Conservation (phyloP, 2,888 invertebrate genomes). For the Mellilla xanthometata region DNA sequence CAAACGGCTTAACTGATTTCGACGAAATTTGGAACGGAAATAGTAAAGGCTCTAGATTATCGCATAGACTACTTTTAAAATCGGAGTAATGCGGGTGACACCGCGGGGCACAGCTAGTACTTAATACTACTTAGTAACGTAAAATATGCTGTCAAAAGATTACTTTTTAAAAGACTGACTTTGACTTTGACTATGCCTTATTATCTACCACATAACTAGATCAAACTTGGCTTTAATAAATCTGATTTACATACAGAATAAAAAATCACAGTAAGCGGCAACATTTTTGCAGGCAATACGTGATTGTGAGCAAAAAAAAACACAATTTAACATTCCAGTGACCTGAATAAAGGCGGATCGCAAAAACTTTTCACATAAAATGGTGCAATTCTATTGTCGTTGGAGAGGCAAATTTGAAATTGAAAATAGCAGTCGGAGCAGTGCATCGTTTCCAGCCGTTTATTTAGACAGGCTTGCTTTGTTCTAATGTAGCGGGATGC, state of each 20-base stretch:
- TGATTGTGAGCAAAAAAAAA: constrained; percentile 32
- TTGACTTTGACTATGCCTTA: too few relatives aligned
- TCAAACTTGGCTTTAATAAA: constrained; percentile 4
- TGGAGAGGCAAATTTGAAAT: constrained; percentile 70
- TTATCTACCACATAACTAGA: background rate
- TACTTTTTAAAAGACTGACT: too few relatives aligned
- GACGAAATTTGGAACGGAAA: too few relatives aligned
- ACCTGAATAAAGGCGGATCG: constrained; percentile 49
- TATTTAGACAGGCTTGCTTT: constrained; percentile 58
- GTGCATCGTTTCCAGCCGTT: constrained; percentile 47
- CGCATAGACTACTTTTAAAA: too few relatives aligned
- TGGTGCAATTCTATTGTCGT: constrained; percentile 63
- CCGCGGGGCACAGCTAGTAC: too few relatives aligned
- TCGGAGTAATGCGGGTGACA: too few relatives aligned
- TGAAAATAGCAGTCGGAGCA: constrained; percentile 66
- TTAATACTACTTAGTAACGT: too few relatives aligned
- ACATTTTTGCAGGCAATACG: constrained; percentile 27
- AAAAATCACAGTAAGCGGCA: constrained; percentile 20
- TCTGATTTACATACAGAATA: constrained; percentile 17
- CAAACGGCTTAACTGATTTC: too few relatives aligned
- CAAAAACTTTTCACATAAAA: constrained; percentile 61
- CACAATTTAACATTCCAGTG: constrained; percentile 47
- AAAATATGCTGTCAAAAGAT: too few relatives aligned
- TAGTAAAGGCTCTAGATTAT: too few relatives aligned
- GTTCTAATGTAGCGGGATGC: constrained; percentile 58